Evolutionary conservation across 2,888 invertebrate genomes (phyloP).

Genomic region (Amblyjoppa proteus): DNA sequence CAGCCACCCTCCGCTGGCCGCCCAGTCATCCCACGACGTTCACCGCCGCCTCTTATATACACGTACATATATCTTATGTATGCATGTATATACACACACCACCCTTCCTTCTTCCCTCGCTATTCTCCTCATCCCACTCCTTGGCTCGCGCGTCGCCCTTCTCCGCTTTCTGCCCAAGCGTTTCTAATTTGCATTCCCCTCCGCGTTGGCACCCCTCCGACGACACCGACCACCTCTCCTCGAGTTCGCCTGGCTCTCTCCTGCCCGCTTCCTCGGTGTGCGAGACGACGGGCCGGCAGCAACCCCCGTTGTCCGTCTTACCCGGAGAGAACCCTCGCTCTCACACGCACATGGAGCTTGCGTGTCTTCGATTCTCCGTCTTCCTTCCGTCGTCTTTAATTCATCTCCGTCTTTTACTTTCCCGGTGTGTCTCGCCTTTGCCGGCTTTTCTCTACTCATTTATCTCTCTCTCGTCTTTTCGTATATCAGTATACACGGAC

Average conservation of each 20-base stretch:
- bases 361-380: constrained; percentile 55
- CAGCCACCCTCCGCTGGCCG: constrained; percentile 64
- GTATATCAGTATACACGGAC: constrained; percentile 27
- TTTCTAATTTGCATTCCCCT: constrained; percentile 85
- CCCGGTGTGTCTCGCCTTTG: constrained; percentile 49
- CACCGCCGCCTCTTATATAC: constrained; percentile 62
- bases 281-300: constrained; percentile 63
- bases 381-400: constrained; percentile 58
- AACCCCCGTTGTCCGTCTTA: constrained; percentile 68
- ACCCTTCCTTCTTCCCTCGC: constrained; percentile 68
- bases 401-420: constrained; percentile 35
- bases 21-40: constrained; percentile 66
- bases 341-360: constrained; percentile 13
- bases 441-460: constrained; percentile 55
- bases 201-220: constrained; percentile 79
- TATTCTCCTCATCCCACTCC: constrained; percentile 49
- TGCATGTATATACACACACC: constrained; percentile 70
- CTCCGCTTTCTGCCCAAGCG: constrained; percentile 82
- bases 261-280: constrained; percentile 37
- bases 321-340: constrained; percentile 35
- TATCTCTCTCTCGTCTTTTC: constrained; percentile 26
- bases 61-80: constrained; percentile 43
- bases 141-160: constrained; percentile 62
- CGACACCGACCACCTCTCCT: constrained; percentile 62
- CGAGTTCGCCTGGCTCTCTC: constrained; percentile 49